These are phyloP conservation scores for Centropus unirufus DNA, from an alignment of 2,113 vertebrate genomes.

Conservation along the genomic window DNA sequence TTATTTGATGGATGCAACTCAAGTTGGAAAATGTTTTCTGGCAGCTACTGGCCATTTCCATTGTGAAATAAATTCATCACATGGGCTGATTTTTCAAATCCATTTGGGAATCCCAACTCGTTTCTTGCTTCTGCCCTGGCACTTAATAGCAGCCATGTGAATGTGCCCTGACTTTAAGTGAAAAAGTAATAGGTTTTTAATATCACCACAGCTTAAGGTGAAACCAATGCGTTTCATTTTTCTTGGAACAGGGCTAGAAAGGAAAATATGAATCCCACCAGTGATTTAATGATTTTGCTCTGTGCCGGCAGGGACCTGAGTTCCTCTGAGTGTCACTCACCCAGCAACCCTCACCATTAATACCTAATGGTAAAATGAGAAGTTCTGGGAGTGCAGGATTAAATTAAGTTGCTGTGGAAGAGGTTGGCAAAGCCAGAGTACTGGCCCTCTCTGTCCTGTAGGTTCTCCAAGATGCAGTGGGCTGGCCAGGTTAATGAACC, in stretches of 20 bases:
- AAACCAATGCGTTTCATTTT: not conserved
- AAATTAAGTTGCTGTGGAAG: not conserved
- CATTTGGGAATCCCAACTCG: not conserved
- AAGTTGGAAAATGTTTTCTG: not conserved
- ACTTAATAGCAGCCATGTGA: not conserved
- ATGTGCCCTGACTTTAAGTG: not conserved
- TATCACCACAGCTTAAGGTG: not conserved
- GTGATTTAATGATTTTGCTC: not conserved
- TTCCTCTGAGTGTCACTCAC: not conserved
- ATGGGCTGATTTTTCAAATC: not conserved
- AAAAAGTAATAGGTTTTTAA: not conserved
- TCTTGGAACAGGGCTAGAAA: conserved; percentile 1
- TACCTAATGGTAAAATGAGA: not conserved
- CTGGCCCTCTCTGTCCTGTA: not conserved
- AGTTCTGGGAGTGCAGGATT: not conserved
- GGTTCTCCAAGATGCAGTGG: not conserved
- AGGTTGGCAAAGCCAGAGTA: not conserved
- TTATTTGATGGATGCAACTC: not conserved
- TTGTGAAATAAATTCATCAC: not conserved
- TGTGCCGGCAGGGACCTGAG: not conserved
- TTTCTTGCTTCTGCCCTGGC: not conserved
- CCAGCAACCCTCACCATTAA: not conserved
- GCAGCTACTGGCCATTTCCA: not conserved
- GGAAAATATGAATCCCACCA: not conserved
- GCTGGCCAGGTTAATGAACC: not conserved